phyloP scores from a whole-genome alignment of 2,888 invertebrate genomes.

The Eucriotettix oculatus region DNA sequence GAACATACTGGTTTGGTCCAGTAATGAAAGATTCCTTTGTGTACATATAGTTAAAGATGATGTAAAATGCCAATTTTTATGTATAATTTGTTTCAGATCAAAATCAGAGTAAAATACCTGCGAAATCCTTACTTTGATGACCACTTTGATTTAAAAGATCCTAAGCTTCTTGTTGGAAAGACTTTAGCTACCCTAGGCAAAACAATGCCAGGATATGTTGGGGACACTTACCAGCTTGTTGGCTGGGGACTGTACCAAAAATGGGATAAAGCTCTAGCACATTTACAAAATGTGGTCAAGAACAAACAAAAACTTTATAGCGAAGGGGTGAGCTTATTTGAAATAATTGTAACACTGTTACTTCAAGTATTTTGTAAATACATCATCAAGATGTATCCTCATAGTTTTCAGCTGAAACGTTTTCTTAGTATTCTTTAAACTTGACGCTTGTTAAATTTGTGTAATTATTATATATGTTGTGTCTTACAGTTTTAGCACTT shows the following conservation, averaged over 20 bases:
- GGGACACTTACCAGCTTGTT: conserved; percentile 40
- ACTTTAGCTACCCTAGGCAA: conserved; percentile 50
- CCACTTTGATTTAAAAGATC: conserved; percentile 70
- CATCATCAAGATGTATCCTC: neutral
- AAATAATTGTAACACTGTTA: neutral
- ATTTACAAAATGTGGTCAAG: conserved; percentile 17
- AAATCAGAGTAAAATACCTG: conserved; percentile 60
- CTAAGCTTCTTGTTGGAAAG: conserved; percentile 61
- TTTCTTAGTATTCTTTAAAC: too few species aligned
- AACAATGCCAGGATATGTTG: conserved; percentile 28
- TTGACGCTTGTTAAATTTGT: too few species aligned
- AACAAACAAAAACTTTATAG: conserved; percentile 24
- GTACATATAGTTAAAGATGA: too few species aligned
- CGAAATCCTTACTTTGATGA: conserved; percentile 74
- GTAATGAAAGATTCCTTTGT: too few species aligned
- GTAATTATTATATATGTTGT: too few species aligned
- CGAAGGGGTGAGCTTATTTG: conserved; percentile 21
- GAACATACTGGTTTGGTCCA: too few species aligned
- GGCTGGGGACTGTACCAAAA: conserved; percentile 52
- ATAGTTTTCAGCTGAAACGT: too few species aligned
- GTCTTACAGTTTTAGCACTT: too few species aligned
- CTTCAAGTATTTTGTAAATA: neutral
- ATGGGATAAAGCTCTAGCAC: conserved; percentile 32
- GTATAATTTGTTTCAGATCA: conserved; percentile 24
- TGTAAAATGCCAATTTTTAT: too few species aligned